A percentile compares a stretch with the other conserved stretches of the same genome.
Evolutionary conservation across 2,797 vertebrate species (phyloP).

Genomic region (Sebastiscus albofasciatus): DNA sequence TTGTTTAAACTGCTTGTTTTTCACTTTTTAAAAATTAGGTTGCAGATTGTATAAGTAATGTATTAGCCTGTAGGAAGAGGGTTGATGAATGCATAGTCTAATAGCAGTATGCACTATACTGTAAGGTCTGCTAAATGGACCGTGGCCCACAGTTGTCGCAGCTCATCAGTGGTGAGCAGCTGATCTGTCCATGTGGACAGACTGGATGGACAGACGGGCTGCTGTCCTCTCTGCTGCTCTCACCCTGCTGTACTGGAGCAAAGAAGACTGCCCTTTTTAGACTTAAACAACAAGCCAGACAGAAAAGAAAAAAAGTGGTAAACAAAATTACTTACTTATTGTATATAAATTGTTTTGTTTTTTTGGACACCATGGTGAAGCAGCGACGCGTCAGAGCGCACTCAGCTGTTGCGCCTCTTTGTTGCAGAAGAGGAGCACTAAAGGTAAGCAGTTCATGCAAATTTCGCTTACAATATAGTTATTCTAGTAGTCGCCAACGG

Average conservation of each 20-base stretch:
- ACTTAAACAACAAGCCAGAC: background rate
- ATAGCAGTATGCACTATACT: background rate
- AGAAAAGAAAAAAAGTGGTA: background rate
- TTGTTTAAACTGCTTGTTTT: background rate
- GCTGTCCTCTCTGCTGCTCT: constrained; percentile 21
- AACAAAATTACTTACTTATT: background rate
- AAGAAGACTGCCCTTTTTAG: background rate
- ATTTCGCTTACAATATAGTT: background rate
- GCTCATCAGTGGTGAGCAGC: constrained; percentile 50
- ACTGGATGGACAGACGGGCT: constrained; percentile 37
- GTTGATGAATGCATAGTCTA: background rate
- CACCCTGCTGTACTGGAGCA: constrained; percentile 4
- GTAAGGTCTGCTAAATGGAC: constrained; percentile 29
- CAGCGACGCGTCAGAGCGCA: constrained; percentile 56
- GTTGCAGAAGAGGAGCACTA: constrained; percentile 35
- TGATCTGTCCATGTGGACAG: constrained; percentile 31
- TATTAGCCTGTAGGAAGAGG: background rate
- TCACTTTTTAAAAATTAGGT: background rate
- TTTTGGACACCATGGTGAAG: constrained; percentile 61
- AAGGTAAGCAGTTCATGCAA: constrained; percentile 51
- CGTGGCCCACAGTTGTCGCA: constrained; percentile 41
- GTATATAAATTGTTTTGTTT: background rate
- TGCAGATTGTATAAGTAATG: background rate
- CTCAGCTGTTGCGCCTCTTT: constrained; percentile 42
- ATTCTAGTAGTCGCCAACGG: background rate